phyloP scores from a whole-genome alignment of 2,888 invertebrate genomes.

The Opisthograptis luteolata region DNA sequence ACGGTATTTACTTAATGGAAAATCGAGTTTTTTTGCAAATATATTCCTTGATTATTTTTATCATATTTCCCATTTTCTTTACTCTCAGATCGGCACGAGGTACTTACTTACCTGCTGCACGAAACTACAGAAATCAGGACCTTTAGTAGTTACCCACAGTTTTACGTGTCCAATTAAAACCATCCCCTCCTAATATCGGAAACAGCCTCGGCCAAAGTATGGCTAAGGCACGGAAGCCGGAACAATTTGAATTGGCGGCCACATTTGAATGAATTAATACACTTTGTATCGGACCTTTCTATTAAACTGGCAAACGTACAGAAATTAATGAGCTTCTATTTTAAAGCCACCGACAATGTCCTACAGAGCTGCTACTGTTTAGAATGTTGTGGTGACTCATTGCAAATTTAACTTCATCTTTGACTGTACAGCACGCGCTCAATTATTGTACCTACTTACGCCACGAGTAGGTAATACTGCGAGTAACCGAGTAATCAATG shows the following conservation, averaged over 20 bases:
- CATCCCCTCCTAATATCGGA: constrained; percentile 38
- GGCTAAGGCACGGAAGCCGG: constrained; percentile 48
- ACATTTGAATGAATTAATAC: too few species aligned
- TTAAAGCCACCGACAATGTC: constrained; percentile 46
- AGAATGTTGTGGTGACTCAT: constrained; percentile 46
- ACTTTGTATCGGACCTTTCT: constrained; percentile 40
- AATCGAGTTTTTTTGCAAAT: too few species aligned
- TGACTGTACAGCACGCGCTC: constrained; percentile 11
- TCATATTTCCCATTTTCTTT: too few species aligned
- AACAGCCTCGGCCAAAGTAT: constrained; percentile 45
- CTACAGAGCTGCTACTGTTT: constrained; percentile 46
- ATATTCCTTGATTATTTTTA: too few species aligned
- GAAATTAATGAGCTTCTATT: constrained; percentile 51
- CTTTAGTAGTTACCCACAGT: neutral
- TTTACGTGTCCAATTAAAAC: constrained; percentile 27
- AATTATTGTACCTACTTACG: too few species aligned
- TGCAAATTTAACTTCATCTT: neutral
- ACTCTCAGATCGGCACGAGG: too few species aligned
- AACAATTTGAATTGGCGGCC: constrained; percentile 55
- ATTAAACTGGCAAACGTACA: constrained; percentile 40
- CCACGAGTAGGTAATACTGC: too few species aligned
- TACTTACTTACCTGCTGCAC: too few species aligned
- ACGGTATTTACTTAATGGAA: too few species aligned
- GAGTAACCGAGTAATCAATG: too few species aligned
- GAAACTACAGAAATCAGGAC: too few species aligned